phyloP scores from a whole-genome alignment of 2,113 vertebrate species.

The Heloderma charlesbogerti region DNA sequence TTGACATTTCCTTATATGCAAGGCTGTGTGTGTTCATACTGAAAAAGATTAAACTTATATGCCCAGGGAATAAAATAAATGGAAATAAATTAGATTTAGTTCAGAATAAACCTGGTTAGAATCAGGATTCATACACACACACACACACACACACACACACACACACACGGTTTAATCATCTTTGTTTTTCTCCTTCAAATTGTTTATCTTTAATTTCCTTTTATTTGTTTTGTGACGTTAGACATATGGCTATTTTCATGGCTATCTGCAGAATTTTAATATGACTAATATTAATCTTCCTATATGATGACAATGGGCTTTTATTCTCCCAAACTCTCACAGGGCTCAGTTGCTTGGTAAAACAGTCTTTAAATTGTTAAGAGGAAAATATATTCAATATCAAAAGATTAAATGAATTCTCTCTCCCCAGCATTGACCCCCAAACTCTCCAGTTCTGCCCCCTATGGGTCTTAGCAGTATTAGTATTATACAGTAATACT shows the following conservation, averaged over 20 bases:
- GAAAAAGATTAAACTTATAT: background rate
- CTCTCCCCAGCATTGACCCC: background rate
- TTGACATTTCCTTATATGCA: constrained; percentile 14
- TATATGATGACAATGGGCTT: background rate
- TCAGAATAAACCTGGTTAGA: background rate
- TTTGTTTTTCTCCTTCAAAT: background rate
- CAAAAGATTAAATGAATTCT: background rate
- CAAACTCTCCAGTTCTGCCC: background rate
- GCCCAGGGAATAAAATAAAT: background rate
- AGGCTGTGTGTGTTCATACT: background rate
- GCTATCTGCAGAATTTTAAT: constrained; percentile 12
- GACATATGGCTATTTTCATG: background rate
- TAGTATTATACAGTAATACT: no score
- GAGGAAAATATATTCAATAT: background rate
- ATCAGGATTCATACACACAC: background rate
- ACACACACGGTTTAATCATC: background rate
- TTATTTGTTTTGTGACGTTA: constrained; percentile 8
- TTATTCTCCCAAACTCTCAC: background rate
- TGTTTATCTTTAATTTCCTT: background rate
- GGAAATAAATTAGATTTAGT: constrained; percentile 1
- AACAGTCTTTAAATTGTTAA: background rate
- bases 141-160: background rate
- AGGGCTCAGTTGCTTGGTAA: background rate
- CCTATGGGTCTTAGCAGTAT: background rate
- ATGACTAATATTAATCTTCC: constrained; percentile 3